These are phyloP conservation scores for Oikopleura vanhoeffeni DNA, from an alignment of 23 tunicate species.

Conservation along the genomic window DNA sequence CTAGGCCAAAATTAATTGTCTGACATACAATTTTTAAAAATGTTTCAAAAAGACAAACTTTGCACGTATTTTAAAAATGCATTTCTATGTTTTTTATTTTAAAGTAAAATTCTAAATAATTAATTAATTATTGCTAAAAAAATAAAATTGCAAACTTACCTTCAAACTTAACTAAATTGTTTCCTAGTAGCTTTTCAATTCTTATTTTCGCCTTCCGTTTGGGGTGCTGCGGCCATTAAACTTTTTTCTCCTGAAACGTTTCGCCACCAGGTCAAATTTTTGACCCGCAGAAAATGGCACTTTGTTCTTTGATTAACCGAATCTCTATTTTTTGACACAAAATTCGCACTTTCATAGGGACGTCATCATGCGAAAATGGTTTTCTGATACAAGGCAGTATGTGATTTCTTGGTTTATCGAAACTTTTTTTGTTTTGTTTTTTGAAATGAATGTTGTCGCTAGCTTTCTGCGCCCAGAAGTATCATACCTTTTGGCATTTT, in stretches of 20 bases:
- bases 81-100: too few species aligned
- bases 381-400: slow-evolving; percentile 60
- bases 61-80: too few species aligned
- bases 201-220: slow-evolving; percentile 23
- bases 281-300: slow-evolving; percentile 43
- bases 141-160: too few species aligned
- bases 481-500: slow-evolving; percentile 81
- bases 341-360: slow-evolving; percentile 74
- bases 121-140: too few species aligned
- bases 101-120: too few species aligned
- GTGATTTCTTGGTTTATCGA: slow-evolving; percentile 60
- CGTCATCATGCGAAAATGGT: slow-evolving; percentile 94
- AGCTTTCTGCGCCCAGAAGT: slow-evolving; percentile 74
- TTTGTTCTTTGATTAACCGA: slow-evolving; percentile 86
- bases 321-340: slow-evolving; percentile 81
- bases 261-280: slow-evolving; percentile 59
- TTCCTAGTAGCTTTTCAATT: slow-evolving; percentile 50
- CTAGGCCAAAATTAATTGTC: too few species aligned
- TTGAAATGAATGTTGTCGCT: slow-evolving; percentile 59
- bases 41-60: too few species aligned
- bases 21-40: too few species aligned
- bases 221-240: not conserved
- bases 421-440: slow-evolving; percentile 60
- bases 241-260: slow-evolving; percentile 38
- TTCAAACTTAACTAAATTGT: slow-evolving; percentile 26